A percentile compares a stretch with the other conserved stretches of the same genome.
These are phyloP conservation scores for Euborellia annulipes DNA, from an alignment of 1,140 invertebrate species.

Conservation along the genomic window DNA sequence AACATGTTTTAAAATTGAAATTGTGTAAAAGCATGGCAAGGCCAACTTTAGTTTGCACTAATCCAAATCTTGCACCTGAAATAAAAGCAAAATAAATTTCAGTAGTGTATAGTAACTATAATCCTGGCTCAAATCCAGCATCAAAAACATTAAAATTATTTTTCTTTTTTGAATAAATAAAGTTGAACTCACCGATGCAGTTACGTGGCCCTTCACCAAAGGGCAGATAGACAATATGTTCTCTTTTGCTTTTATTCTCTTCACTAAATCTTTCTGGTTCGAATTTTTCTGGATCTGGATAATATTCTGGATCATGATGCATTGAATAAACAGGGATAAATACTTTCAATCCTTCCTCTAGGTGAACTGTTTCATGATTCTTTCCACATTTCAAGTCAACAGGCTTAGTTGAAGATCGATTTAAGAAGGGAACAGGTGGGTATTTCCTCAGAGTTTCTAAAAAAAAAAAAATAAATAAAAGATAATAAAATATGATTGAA, in stretches of 20 bases:
- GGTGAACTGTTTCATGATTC: slow-evolving; percentile 1
- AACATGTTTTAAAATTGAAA: too few species aligned
- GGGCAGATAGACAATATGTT: slow-evolving; percentile 33
- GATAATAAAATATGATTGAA: too few species aligned
- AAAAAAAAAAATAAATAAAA: too few species aligned
- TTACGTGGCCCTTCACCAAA: slow-evolving; percentile 41
- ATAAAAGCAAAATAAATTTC: too few species aligned
- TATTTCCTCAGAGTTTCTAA: slow-evolving; percentile 38
- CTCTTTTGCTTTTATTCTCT: slow-evolving; percentile 20
- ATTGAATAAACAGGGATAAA: slow-evolving; percentile 24
- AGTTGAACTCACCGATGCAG: slow-evolving; percentile 38
- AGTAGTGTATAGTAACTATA: too few species aligned
- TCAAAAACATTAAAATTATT: too few species aligned
- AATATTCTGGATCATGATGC: slow-evolving; percentile 33
- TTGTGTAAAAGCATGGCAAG: too few species aligned
- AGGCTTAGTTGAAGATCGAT: slow-evolving; percentile 22
- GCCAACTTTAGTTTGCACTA: too few species aligned
- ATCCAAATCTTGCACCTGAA: too few species aligned
- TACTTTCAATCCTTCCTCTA: slow-evolving; percentile 21
- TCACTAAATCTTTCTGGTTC: slow-evolving; percentile 46
- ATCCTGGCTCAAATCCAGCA: too few species aligned
- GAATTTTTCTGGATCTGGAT: slow-evolving; percentile 41
- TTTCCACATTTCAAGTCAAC: not conserved
- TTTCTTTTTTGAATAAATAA: too few species aligned
- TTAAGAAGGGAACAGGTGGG: slow-evolving; percentile 30